Percentiles rank a stretch among this genome's conserved stretches.
Evolutionary conservation across 2,113 vertebrate species (phyloP).

Genomic region (Neopipo cinnamomea): DNA sequence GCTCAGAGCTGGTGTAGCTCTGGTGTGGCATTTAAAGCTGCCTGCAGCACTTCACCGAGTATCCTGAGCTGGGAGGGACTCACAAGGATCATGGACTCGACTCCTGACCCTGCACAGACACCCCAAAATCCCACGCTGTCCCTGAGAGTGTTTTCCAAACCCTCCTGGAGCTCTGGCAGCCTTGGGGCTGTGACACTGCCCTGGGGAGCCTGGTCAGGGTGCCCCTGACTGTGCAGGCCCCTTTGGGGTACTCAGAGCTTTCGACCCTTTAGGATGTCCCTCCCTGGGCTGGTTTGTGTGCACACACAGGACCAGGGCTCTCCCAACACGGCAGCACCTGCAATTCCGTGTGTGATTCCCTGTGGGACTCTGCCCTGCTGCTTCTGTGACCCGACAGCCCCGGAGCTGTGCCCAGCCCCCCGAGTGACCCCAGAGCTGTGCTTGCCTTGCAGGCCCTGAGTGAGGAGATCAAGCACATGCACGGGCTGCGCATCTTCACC

Average conservation of each 20-base stretch:
- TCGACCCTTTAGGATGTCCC: too few relatives aligned
- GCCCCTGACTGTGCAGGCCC: not conserved
- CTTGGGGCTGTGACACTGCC: not conserved
- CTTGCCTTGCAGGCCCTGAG: slow-evolving; percentile 41
- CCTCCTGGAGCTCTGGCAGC: not conserved
- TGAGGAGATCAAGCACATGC: slow-evolving; percentile 69
- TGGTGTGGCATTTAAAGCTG: too few relatives aligned
- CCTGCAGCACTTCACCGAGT: too few relatives aligned
- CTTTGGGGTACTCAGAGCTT: not conserved
- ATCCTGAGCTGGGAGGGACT: not conserved
- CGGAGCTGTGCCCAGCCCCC: too few relatives aligned
- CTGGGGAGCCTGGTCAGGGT: not conserved
- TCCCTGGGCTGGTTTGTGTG: not conserved
- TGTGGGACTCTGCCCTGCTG: not conserved
- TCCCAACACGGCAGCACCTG: not conserved
- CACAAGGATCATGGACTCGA: too few relatives aligned
- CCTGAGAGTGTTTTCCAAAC: not conserved
- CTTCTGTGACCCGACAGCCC: too few relatives aligned
- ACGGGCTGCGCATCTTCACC: slow-evolving; percentile 72
- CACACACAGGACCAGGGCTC: not conserved
- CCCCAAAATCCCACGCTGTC: not conserved
- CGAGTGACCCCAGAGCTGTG: not conserved
- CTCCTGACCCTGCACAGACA: not conserved
- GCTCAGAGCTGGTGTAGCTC: too few relatives aligned
- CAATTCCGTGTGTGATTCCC: too few relatives aligned